Evolutionary conservation across 2,113 vertebrate species (phyloP).

Genomic region (Albula goreensis): DNA sequence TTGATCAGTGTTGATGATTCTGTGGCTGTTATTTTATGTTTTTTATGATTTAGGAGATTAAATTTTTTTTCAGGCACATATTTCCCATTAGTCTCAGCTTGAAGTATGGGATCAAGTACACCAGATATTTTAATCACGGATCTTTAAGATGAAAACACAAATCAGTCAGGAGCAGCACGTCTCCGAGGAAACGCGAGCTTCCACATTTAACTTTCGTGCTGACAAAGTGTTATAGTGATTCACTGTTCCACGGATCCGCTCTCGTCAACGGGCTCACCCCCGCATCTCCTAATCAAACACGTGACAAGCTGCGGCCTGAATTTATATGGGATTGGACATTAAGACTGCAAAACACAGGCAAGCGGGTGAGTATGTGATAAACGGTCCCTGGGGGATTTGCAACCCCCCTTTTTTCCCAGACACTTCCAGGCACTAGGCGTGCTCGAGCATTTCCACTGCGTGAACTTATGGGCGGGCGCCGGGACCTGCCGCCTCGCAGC

Average conservation of each 20-base stretch:
- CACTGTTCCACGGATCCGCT: not conserved
- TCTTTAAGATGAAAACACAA: conserved; percentile 44
- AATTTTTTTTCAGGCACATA: not conserved
- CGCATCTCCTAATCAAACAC: conserved; percentile 25
- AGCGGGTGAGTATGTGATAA: conserved; percentile 85
- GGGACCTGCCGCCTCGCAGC: conserved; percentile 60
- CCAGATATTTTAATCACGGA: conserved; percentile 35
- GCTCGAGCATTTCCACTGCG: conserved; percentile 63
- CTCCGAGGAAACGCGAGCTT: conserved; percentile 38
- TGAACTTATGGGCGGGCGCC: conserved; percentile 58
- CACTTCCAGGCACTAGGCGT: conserved; percentile 74
- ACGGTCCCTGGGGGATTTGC: conserved; percentile 63
- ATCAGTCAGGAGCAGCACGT: conserved; percentile 41
- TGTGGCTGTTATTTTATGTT: not conserved
- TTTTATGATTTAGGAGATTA: not conserved
- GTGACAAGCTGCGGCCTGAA: conserved; percentile 55
- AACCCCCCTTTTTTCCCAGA: conserved; percentile 44
- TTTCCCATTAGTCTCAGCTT: conserved; percentile 5
- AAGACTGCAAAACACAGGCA: conserved; percentile 68
- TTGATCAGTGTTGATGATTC: not conserved
- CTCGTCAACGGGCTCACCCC: not conserved
- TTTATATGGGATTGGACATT: conserved; percentile 62
- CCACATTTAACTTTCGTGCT: conserved; percentile 48
- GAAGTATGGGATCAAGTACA: conserved; percentile 1
- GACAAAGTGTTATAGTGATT: conserved; percentile 50